Percentiles rank a stretch among this genome's conserved stretches.
These are phyloP conservation scores for Semaprochilodus insignis DNA, from an alignment of 2,797 vertebrate species.

Conservation along the genomic window DNA sequence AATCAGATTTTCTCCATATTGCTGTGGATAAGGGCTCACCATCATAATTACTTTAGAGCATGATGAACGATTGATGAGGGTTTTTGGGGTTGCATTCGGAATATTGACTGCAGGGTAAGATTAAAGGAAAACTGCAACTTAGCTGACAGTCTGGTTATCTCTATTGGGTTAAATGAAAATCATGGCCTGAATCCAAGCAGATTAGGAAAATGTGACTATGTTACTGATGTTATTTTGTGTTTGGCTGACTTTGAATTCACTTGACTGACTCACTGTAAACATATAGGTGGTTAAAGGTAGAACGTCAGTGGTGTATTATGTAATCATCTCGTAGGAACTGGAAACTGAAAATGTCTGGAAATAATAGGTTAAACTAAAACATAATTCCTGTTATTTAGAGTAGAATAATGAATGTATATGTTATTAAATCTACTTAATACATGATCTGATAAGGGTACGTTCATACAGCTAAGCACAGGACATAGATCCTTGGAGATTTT, in stretches of 20 bases:
- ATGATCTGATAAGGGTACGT: conserved; percentile 6
- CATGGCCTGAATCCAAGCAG: conserved; percentile 93
- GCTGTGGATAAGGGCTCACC: conserved; percentile 80
- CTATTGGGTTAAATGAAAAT: conserved; percentile 95
- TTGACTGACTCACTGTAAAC: conserved; percentile 72
- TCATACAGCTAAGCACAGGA: conserved; percentile 2
- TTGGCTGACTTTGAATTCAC: conserved; percentile 71
- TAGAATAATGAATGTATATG: not conserved
- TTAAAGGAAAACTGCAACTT: conserved; percentile 89
- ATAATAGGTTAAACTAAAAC: too few species aligned
- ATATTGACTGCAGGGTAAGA: conserved; percentile 92
- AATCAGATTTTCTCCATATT: conserved; percentile 83
- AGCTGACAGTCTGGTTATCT: conserved; percentile 93
- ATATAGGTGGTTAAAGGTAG: conserved; percentile 50
- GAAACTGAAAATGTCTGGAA: too few species aligned
- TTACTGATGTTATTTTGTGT: conserved; percentile 89
- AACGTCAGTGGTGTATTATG: too few species aligned
- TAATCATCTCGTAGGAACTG: too few species aligned
- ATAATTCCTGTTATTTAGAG: too few species aligned
- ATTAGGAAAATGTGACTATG: conserved; percentile 93
- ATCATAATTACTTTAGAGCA: conserved; percentile 84
- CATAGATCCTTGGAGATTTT: conserved; percentile 32
- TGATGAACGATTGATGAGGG: conserved; percentile 85
- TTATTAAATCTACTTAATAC: conserved; percentile 38
- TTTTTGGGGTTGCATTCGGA: conserved; percentile 81